These are phyloP conservation scores for Ceyx melanurus DNA, from an alignment of 2,113 vertebrate genomes.

Conservation along the genomic window DNA sequence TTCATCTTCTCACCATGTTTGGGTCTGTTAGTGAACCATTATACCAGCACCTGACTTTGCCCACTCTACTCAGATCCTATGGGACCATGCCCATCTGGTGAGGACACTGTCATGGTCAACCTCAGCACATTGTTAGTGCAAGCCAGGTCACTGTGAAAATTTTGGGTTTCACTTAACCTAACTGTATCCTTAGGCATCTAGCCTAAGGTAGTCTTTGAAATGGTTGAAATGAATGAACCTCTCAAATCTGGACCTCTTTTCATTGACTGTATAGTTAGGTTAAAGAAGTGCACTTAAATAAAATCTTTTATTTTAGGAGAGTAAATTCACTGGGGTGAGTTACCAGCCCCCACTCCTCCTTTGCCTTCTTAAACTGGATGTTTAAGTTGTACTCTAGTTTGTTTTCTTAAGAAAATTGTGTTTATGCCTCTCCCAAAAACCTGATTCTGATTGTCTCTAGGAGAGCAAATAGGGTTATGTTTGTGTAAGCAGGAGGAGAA, in stretches of 20 bases:
- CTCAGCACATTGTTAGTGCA: not conserved
- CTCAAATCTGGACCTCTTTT: not conserved
- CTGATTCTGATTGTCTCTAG: not conserved
- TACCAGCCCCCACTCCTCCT: not conserved
- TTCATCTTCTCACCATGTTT: not conserved
- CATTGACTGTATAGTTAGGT: not conserved
- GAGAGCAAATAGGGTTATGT: not conserved
- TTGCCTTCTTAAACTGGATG: not conserved
- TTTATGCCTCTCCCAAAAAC: not conserved
- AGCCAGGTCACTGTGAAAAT: not conserved
- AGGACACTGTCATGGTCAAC: not conserved
- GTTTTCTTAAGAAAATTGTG: slow-evolving; percentile 25
- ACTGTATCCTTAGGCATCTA: not conserved
- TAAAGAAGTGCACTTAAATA: not conserved
- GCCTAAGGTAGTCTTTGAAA: not conserved
- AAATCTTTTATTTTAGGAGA: not conserved
- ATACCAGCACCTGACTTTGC: not conserved
- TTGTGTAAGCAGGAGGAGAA: not conserved
- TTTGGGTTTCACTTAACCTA: not conserved
- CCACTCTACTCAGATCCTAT: not conserved
- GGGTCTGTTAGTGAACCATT: not conserved
- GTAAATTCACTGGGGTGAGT: not conserved
- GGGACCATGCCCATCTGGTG: not conserved
- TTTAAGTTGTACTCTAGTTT: slow-evolving; percentile 1
- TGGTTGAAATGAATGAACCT: not conserved